A percentile compares a stretch with the other conserved stretches of the same genome.
Conservation (phyloP, 2,113 vertebrate species). For the Ictalurus punctatus region DNA sequence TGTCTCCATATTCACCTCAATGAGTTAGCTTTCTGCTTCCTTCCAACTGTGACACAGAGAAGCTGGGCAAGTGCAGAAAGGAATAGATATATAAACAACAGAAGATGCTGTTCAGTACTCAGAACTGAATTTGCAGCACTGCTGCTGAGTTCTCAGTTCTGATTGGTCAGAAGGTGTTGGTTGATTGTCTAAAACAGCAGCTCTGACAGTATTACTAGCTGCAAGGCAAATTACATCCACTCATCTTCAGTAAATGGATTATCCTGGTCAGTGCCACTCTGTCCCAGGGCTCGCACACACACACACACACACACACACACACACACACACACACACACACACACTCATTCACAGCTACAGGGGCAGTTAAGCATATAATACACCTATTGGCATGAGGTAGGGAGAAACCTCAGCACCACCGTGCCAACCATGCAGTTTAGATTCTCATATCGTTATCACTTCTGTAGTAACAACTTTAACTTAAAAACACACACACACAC, state of each 20-base stretch:
- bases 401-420: background rate
- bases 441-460: no score
- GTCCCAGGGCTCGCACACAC: background rate
- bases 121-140: background rate
- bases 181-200: background rate
- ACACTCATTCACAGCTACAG: background rate
- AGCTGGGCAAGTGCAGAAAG: no score
- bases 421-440: no score
- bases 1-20: background rate
- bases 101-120: background rate
- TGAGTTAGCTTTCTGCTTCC: background rate
- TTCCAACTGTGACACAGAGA: no score
- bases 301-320: background rate
- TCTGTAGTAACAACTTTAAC: no score
- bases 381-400: no score
- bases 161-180: background rate
- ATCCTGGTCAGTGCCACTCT: background rate
- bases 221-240: background rate
- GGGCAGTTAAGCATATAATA: no score
- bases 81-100: no score
- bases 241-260: background rate
- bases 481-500: no score
- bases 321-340: background rate
- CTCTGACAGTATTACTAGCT: background rate
- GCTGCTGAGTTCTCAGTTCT: background rate